Evolutionary conservation across 1,140 invertebrate species (phyloP).

Genomic region (Drosophila littoralis): DNA sequence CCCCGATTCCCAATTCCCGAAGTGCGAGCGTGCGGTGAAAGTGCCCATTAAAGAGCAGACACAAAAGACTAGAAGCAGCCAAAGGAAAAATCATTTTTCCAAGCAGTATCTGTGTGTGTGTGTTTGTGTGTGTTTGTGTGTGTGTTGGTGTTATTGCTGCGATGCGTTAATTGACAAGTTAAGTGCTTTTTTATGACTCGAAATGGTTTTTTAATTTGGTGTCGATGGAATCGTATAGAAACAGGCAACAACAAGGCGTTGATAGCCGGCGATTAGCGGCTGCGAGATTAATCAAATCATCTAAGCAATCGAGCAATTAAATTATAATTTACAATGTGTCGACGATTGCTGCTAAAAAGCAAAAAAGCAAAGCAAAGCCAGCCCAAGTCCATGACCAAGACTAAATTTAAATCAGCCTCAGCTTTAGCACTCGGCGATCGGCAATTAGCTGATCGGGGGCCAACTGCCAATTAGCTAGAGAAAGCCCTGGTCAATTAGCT

Average conservation of each 20-base stretch:
- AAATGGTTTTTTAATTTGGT: constrained; percentile 82
- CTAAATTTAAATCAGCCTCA: constrained; percentile 31
- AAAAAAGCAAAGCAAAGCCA: not conserved
- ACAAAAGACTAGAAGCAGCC: constrained; percentile 28
- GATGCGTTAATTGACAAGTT: constrained; percentile 80
- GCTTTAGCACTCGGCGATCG: not conserved
- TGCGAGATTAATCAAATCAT: constrained; percentile 65
- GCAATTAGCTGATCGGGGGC: not conserved
- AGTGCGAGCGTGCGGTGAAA: constrained; percentile 17
- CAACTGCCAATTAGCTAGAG: constrained; percentile 9
- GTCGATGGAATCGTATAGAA: constrained; percentile 63
- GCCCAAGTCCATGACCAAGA: not conserved
- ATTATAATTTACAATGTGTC: constrained; percentile 78
- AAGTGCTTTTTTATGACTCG: constrained; percentile 81
- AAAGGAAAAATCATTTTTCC: constrained; percentile 44
- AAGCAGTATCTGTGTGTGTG: constrained; percentile 18
- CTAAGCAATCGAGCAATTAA: constrained; percentile 57
- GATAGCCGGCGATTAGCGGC: constrained; percentile 47
- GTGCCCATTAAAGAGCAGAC: constrained; percentile 46
- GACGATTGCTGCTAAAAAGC: constrained; percentile 23
- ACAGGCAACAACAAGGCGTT: constrained; percentile 50
- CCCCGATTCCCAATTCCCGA: not conserved
- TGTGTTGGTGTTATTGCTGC: constrained; percentile 17
- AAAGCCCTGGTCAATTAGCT: constrained; percentile 7
- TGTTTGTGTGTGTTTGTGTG: constrained; percentile 14